Evolutionary conservation across 2,113 vertebrate species (phyloP).

Genomic region (Acanthisitta chloris): DNA sequence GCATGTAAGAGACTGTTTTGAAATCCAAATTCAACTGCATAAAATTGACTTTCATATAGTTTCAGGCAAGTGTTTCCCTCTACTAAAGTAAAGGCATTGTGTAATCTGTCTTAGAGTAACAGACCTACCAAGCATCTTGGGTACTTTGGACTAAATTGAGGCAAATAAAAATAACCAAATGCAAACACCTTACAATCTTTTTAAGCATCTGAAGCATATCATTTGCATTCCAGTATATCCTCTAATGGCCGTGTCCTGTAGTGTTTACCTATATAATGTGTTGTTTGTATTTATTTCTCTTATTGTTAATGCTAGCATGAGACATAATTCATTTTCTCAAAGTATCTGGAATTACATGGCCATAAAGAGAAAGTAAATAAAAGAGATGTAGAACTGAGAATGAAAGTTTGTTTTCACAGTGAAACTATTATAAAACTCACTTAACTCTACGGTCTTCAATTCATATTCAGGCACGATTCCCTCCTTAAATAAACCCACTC

Average conservation of each 20-base stretch:
- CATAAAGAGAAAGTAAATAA: conserved; percentile 35
- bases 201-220: neutral
- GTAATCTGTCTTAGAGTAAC: neutral
- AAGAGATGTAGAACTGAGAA: neutral
- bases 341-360: conserved; percentile 1
- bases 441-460: neutral
- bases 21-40: conserved; percentile 37
- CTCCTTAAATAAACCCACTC: conserved; percentile 25
- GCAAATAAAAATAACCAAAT: neutral
- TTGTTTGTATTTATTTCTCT: conserved; percentile 11
- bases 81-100: neutral
- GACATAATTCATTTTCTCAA: conserved; percentile 45
- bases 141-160: neutral
- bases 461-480: neutral
- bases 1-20: neutral
- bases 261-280: neutral
- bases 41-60: neutral
- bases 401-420: neutral
- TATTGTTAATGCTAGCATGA: conserved; percentile 11
- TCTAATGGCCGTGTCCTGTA: neutral
- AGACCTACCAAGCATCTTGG: neutral
- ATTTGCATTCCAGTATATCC: neutral
- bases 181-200: neutral
- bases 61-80: conserved; percentile 22
- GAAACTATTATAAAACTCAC: neutral